These are phyloP conservation scores for Eurytoma californica DNA, from an alignment of 2,888 invertebrate species.

Conservation along the genomic window DNA sequence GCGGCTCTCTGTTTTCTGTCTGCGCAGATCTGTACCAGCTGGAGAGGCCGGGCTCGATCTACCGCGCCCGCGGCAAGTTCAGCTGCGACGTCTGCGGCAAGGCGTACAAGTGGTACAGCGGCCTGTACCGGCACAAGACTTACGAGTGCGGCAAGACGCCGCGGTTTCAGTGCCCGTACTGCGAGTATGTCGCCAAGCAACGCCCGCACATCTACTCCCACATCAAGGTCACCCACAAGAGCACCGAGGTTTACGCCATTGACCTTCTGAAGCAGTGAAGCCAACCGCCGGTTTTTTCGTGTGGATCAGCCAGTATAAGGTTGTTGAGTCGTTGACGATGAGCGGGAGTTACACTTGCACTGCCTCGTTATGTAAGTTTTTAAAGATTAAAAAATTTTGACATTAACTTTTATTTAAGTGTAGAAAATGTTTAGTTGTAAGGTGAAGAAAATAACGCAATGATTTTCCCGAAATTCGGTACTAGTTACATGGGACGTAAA, in stretches of 20 bases:
- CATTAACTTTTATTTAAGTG: too few relatives aligned
- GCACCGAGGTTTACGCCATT: slow-evolving; percentile 65
- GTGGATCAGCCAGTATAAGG: too few relatives aligned
- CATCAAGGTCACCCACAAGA: slow-evolving; percentile 72
- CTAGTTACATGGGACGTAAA: too few relatives aligned
- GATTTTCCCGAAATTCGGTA: too few relatives aligned
- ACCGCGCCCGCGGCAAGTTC: slow-evolving; percentile 63
- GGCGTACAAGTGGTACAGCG: slow-evolving; percentile 79
- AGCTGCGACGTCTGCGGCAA: slow-evolving; percentile 77
- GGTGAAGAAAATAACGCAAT: too few relatives aligned
- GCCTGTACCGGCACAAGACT: slow-evolving; percentile 76
- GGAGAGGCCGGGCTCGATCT: slow-evolving; percentile 44
- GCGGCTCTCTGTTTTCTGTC: slow-evolving; percentile 27
- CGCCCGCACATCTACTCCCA: slow-evolving; percentile 78
- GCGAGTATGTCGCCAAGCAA: slow-evolving; percentile 77
- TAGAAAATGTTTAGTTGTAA: too few relatives aligned
- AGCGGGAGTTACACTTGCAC: too few relatives aligned
- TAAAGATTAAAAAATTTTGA: too few relatives aligned
- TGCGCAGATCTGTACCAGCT: slow-evolving; percentile 39
- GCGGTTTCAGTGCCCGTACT: slow-evolving; percentile 76
- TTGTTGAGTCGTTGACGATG: too few relatives aligned
- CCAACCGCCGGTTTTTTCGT: too few relatives aligned
- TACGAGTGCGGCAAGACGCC: slow-evolving; percentile 72
- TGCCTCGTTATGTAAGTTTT: too few relatives aligned
- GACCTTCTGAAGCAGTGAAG: slow-evolving; percentile 60